A percentile compares a stretch with the other conserved stretches of the same genome.
These are phyloP conservation scores for Arctia plantaginis DNA, from an alignment of 2,888 invertebrate genomes.

Conservation along the genomic window DNA sequence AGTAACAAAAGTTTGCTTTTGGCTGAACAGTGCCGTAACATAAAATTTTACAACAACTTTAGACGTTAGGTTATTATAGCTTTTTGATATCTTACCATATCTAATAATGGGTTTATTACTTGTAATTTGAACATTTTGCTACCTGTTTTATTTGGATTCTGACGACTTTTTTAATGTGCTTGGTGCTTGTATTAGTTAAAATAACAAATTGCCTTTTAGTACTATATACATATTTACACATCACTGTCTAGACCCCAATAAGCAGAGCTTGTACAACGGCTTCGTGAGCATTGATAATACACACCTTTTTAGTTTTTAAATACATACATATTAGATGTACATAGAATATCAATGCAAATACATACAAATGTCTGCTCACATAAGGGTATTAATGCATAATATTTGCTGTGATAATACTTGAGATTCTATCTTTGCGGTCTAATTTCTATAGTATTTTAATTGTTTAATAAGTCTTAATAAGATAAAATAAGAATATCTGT, in stretches of 20 bases:
- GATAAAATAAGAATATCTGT: neutral
- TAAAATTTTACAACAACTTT: conserved; percentile 84
- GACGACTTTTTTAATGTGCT: conserved; percentile 28
- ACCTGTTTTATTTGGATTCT: conserved; percentile 56
- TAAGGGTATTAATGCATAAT: neutral
- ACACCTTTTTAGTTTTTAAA: neutral
- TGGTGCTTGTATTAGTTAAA: neutral
- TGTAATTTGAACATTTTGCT: conserved; percentile 71
- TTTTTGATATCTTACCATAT: conserved; percentile 81
- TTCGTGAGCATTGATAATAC: neutral
- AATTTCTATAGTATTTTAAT: too few species aligned
- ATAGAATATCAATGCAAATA: neutral
- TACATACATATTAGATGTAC: neutral
- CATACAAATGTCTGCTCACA: neutral
- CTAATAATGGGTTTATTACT: conserved; percentile 79
- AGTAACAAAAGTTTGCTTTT: conserved; percentile 75
- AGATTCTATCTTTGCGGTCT: neutral
- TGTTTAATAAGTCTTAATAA: neutral
- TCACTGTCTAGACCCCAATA: neutral
- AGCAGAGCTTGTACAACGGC: neutral
- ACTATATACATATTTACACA: neutral
- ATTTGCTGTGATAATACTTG: neutral
- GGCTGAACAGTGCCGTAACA: conserved; percentile 78
- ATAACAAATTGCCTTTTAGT: neutral
- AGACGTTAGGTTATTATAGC: conserved; percentile 76